phyloP scores from a whole-genome alignment of 2,888 invertebrate species.

The Nomada fucata region DNA sequence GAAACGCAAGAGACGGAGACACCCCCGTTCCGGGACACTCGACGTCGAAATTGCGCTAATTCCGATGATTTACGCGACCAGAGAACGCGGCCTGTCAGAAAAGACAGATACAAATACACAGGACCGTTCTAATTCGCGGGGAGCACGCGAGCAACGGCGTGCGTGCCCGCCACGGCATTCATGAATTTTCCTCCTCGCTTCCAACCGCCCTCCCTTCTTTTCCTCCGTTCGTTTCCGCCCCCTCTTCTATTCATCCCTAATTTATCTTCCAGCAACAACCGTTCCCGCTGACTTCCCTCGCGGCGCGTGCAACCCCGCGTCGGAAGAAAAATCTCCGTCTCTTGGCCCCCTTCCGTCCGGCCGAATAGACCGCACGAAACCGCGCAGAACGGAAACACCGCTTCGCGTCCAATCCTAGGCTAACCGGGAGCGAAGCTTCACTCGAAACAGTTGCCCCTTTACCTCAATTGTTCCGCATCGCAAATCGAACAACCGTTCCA shows the following conservation, averaged over 20 bases:
- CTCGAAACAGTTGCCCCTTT: background rate
- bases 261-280: slow-evolving; percentile 59
- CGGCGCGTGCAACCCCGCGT: slow-evolving; percentile 13
- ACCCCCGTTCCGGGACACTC: slow-evolving; percentile 41
- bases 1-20: slow-evolving; percentile 33
- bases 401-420: slow-evolving; percentile 32
- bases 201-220: slow-evolving; percentile 5
- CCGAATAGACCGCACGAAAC: slow-evolving; percentile 37
- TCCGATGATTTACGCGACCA: slow-evolving; percentile 59
- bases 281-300: slow-evolving; percentile 44
- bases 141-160: slow-evolving; percentile 66
- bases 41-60: slow-evolving; percentile 67
- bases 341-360: slow-evolving; percentile 13
- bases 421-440: slow-evolving; percentile 34
- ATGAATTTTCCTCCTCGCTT: slow-evolving; percentile 42
- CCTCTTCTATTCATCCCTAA: slow-evolving; percentile 54
- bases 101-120: slow-evolving; percentile 67
- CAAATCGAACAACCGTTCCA: background rate
- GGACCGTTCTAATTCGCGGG: slow-evolving; percentile 60
- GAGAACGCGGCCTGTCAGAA: slow-evolving; percentile 56
- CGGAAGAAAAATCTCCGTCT: slow-evolving; percentile 48
- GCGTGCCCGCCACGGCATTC: slow-evolving; percentile 39
- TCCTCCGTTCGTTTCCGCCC: slow-evolving; percentile 28
- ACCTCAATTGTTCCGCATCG: background rate
- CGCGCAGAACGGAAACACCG: slow-evolving; percentile 33